Conservation (phyloP, 2,113 vertebrate genomes). For the Petrocephalus microphthalmus region DNA sequence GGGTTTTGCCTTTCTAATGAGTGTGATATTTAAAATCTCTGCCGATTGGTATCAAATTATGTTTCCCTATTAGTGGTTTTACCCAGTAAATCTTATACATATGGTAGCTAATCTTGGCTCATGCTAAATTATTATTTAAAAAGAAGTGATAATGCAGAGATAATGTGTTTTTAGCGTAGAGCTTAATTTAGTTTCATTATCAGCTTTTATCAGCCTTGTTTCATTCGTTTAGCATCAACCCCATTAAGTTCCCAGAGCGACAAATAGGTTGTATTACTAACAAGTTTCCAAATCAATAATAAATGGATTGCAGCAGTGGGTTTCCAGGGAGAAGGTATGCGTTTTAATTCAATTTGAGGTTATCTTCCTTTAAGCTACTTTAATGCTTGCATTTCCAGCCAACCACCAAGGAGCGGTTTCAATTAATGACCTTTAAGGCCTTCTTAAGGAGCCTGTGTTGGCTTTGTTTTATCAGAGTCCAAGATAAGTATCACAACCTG, state of each 20-base stretch:
- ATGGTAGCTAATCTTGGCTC: neutral
- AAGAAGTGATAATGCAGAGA: neutral
- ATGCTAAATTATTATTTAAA: neutral
- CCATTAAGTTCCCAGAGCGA: neutral
- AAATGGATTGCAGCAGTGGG: neutral
- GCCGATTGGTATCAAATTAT: neutral
- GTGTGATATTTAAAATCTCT: neutral
- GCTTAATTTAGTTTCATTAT: neutral
- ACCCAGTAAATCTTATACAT: neutral
- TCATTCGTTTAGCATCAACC: neutral
- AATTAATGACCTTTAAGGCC: neutral
- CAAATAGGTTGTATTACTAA: neutral
- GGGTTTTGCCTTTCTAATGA: neutral
- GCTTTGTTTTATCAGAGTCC: neutral
- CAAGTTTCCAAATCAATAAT: neutral
- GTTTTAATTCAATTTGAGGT: neutral
- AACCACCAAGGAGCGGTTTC: neutral
- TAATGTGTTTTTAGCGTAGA: neutral
- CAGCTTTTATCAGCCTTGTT: neutral
- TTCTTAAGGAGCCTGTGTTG: neutral
- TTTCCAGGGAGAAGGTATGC: neutral
- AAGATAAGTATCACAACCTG: neutral
- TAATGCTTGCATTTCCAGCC: neutral
- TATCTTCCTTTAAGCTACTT: neutral
- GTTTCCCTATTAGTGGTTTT: neutral